Evolutionary conservation across 1,140 invertebrate genomes (phyloP), one percentile per base, ranked within the genome.

Genomic region (Goniozus legneri): DNA sequence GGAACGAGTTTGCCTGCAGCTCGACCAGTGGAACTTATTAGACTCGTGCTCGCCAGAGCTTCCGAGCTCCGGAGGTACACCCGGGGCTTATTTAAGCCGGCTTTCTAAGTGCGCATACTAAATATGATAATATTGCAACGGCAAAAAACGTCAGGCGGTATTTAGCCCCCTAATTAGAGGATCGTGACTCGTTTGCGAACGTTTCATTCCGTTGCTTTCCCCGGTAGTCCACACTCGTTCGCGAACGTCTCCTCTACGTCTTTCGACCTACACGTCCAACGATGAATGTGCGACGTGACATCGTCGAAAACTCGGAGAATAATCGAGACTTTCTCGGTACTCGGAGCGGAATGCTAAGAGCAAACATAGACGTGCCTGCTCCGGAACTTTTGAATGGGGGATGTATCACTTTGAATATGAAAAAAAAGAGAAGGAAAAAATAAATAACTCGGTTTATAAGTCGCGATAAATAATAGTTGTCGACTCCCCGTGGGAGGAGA

Each of bases 71-170:
- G 44, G 53, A 54, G 66, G 58, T n/a, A n/a, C n/a, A 64, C 61
- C 58, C 56, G 51, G 57, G 64, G 69, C 64, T 75, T 75, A 76
- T 75, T 74, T 76, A 75, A 76, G 72, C 65, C 54, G 62, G 61
- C 69, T 71, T 69, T 60, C 67, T 73, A 73, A 75, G 72, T 72
- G 63, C 62, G 73, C 71, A 76, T 75, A 76, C 72, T 76, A 75
- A 76, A 76, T 75, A 75, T 72, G 70, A 74, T 75, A 74, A 75
- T 76, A 74, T 74, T 75, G 72, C 69, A 72, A 72, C 61, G 69
- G 64, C 61, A 72, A 73, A 75, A 73, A 73, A 71, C 64, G 69
- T 69, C 67, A 69, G n/a, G 66, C 58, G 68, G 73, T 73, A 75
- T 76, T 76, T 75, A 75, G 73, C 69, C 63, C 58, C 62, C 71